phyloP scores from a whole-genome alignment of 2,113 vertebrate species.

The Cololabis saira region DNA sequence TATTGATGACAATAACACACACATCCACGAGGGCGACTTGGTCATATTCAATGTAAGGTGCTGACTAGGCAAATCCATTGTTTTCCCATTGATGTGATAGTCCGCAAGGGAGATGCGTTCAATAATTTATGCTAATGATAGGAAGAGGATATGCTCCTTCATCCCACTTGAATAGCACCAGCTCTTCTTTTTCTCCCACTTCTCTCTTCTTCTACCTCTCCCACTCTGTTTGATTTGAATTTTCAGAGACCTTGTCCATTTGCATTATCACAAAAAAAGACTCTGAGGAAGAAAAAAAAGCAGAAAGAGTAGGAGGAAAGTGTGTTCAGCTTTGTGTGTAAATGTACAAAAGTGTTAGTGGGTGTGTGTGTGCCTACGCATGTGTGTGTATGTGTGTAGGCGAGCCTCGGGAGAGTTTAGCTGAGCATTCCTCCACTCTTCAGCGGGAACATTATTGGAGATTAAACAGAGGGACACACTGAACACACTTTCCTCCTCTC shows the following conservation, averaged over 20 bases:
- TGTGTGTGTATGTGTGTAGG: slow-evolving; percentile 27
- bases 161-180: neutral
- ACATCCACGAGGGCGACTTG: neutral
- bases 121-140: slow-evolving; percentile 41
- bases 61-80: neutral
- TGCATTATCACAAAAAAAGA: slow-evolving; percentile 25
- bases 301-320: slow-evolving; percentile 23
- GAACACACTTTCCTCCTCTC: slow-evolving; percentile 5
- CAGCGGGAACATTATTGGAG: slow-evolving; percentile 48
- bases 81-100: neutral
- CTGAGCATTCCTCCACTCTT: slow-evolving; percentile 26
- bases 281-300: slow-evolving; percentile 23
- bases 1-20: neutral
- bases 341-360: slow-evolving; percentile 7
- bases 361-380: neutral
- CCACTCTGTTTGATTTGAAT: slow-evolving; percentile 19
- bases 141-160: neutral
- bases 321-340: slow-evolving; percentile 1
- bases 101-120: slow-evolving; percentile 13
- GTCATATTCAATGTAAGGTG: neutral
- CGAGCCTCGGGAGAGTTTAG: slow-evolving; percentile 15
- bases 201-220: slow-evolving; percentile 1
- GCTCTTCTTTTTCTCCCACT: slow-evolving; percentile 5
- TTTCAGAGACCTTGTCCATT: slow-evolving; percentile 40
- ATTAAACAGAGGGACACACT: slow-evolving; percentile 40